Evolutionary conservation across 2,888 invertebrate species (phyloP).

Genomic region (Argyresthia albistria): DNA sequence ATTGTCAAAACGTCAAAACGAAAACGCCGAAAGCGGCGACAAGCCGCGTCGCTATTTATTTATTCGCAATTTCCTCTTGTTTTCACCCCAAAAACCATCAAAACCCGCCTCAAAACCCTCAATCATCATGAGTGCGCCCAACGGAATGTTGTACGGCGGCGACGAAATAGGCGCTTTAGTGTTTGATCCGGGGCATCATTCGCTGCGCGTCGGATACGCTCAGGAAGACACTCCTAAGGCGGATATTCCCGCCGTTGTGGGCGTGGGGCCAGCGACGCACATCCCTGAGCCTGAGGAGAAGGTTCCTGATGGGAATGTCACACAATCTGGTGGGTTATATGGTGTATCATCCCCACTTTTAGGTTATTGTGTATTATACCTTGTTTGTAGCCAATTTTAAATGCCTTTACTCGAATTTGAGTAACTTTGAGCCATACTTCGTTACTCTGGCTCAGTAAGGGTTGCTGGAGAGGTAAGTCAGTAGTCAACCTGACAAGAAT

Average conservation of each 20-base stretch:
- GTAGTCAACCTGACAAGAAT: no score
- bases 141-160: slow-evolving; percentile 89
- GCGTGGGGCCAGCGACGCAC: slow-evolving; percentile 81
- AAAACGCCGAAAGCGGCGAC: neutral
- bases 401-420: no score
- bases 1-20: neutral
- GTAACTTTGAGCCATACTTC: no score
- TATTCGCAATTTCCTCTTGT: neutral
- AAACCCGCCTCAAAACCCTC: neutral
- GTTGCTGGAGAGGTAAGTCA: no score
- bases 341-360: neutral
- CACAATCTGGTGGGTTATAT: slow-evolving; percentile 57
- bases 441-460: no score
- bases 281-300: slow-evolving; percentile 84
- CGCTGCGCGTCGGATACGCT: slow-evolving; percentile 92
- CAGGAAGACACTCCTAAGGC: slow-evolving; percentile 99
- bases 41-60: neutral
- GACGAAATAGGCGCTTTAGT: slow-evolving; percentile 99
- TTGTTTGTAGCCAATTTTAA: neutral
- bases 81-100: neutral
- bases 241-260: slow-evolving; percentile 95
- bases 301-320: slow-evolving; percentile 80
- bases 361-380: neutral
- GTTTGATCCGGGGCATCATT: slow-evolving; percentile 88
- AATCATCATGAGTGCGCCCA: slow-evolving; percentile 61